These are phyloP conservation scores for Miniopterus natalensis DNA, from an alignment of 2,113 vertebrate genomes.

Conservation along the genomic window DNA sequence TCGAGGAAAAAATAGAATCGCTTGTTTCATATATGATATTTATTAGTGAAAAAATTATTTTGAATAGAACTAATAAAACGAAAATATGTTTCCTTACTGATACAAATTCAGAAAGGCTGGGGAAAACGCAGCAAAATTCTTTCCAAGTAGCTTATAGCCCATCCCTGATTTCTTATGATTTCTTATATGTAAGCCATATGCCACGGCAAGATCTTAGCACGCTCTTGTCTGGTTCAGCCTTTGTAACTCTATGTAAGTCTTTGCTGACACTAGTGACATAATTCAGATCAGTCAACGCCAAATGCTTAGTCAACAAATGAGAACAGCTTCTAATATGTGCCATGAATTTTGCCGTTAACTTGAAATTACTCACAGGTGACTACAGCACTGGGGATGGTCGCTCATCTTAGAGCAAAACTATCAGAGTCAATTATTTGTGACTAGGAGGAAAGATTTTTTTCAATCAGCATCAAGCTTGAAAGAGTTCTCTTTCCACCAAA, in stretches of 20 bases:
- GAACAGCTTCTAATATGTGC: background rate
- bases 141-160: background rate
- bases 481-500: background rate
- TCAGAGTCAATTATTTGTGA: background rate
- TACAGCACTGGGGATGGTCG: fast-evolving
- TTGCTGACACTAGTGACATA: background rate
- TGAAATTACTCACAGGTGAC: background rate
- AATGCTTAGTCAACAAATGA: background rate
- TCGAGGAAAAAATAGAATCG: background rate
- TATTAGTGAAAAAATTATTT: background rate
- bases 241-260: background rate
- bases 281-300: background rate
- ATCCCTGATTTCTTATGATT: background rate
- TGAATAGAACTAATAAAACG: background rate
- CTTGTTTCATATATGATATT: background rate
- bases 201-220: background rate
- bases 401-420: background rate
- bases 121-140: background rate
- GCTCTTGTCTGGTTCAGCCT: background rate
- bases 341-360: background rate
- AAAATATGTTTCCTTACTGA: background rate
- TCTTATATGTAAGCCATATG: background rate
- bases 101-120: background rate
- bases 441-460: background rate
- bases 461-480: background rate